Conservation (phyloP, 2,797 vertebrate species). For the Tenualosa ilisha region DNA sequence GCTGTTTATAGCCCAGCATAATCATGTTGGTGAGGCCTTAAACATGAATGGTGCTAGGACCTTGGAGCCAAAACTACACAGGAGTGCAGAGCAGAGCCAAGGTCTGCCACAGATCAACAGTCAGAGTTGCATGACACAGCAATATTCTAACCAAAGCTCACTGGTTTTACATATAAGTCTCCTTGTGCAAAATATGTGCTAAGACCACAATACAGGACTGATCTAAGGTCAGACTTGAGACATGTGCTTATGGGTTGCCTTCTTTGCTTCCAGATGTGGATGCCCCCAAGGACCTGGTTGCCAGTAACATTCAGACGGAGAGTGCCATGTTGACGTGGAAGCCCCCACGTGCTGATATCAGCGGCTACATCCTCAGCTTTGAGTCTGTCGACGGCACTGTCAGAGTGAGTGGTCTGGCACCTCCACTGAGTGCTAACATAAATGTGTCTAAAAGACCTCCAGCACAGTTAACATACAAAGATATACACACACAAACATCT, state of each 20-base stretch:
- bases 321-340: constrained; percentile 86
- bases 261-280: constrained; percentile 80
- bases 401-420: constrained; percentile 72
- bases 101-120: background rate
- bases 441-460: background rate
- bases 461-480: background rate
- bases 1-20: background rate
- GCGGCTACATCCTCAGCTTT: constrained; percentile 88
- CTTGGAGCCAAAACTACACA: background rate
- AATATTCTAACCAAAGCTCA: no score
- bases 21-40: background rate
- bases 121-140: no score
- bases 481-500: background rate
- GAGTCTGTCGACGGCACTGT: constrained; percentile 83
- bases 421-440: no score
- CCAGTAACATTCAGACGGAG: constrained; percentile 88
- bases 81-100: background rate
- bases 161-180: background rate
- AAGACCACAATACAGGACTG: background rate
- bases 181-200: background rate
- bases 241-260: background rate
- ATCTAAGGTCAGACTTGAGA: background rate
- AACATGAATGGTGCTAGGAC: background rate
- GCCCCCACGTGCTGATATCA: constrained; percentile 85
- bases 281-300: constrained; percentile 83